Conservation (phyloP, 1,140 invertebrate genomes). For the Acromyrmex echinatior region DNA sequence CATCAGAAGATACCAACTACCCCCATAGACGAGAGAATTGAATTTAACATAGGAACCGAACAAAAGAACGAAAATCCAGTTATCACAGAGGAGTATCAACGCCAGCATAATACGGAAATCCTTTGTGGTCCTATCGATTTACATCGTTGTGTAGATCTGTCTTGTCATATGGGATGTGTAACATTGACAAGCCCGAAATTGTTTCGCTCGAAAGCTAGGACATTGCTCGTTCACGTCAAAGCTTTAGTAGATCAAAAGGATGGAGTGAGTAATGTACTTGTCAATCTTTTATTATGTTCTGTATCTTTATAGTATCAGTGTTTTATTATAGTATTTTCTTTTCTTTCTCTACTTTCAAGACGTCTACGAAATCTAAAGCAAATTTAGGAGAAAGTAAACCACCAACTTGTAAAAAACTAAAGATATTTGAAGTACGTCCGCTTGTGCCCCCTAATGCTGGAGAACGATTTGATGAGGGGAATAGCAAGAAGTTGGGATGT, state of each 20-base stretch:
- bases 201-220: conserved; percentile 92
- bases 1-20: conserved; percentile 83
- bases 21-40: conserved; percentile 88
- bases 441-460: conserved; percentile 82
- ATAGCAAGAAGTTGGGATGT: conserved; percentile 87
- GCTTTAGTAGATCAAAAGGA: conserved; percentile 91
- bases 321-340: conserved; percentile 14
- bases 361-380: conserved; percentile 79
- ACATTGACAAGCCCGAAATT: conserved; percentile 95
- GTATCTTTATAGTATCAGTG: neutral
- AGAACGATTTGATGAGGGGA: conserved; percentile 84
- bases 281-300: conserved; percentile 12
- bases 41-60: conserved; percentile 87
- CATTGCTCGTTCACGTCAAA: conserved; percentile 95
- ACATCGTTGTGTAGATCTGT: conserved; percentile 93
- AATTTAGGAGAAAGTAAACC: conserved; percentile 83
- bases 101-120: conserved; percentile 95
- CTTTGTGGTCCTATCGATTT: conserved; percentile 95
- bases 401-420: conserved; percentile 84
- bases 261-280: conserved; percentile 76
- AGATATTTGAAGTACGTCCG: conserved; percentile 84
- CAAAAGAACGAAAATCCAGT: conserved; percentile 91
- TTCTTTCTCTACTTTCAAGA: conserved; percentile 63
- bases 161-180: conserved; percentile 93
- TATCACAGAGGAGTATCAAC: conserved; percentile 92